Evolutionary conservation across 37 sponge, comb jelly and placozoan species (phyloP).

Genomic region (Oopsacas minuta): DNA sequence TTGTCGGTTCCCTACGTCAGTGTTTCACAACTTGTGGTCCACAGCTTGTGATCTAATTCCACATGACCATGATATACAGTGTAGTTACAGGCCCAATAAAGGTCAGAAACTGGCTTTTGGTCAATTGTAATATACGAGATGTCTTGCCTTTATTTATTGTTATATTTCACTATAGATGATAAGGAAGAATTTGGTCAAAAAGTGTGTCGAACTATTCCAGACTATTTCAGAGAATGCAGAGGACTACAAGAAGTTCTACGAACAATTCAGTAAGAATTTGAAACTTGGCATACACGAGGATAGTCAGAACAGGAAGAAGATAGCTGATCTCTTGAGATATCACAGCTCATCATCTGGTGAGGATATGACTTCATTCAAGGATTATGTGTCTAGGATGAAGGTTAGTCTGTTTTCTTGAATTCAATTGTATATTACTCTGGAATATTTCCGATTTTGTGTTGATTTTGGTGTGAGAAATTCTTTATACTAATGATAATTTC

Average conservation of each 20-base stretch:
- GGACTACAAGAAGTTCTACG: constrained; percentile 94
- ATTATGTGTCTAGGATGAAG: constrained; percentile 95
- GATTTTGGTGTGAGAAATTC: too few relatives aligned
- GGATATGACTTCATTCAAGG: constrained; percentile 86
- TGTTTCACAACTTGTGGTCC: too few relatives aligned
- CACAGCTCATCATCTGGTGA: constrained; percentile 81
- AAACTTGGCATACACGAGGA: constrained; percentile 99
- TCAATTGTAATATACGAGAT: not conserved
- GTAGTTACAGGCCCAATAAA: too few relatives aligned
- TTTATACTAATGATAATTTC: too few relatives aligned
- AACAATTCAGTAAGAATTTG: constrained; percentile 91
- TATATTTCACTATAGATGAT: constrained; percentile 47
- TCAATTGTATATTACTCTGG: not conserved
- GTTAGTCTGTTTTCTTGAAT: too few relatives aligned
- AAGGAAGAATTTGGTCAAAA: constrained; percentile 96
- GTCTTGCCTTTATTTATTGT: too few relatives aligned
- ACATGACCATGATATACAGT: too few relatives aligned
- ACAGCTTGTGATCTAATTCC: too few relatives aligned
- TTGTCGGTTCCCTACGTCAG: too few relatives aligned
- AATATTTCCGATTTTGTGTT: not conserved
- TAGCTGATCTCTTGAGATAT: constrained; percentile 92
- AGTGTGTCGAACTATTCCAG: constrained; percentile 87
- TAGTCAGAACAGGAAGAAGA: constrained; percentile 88
- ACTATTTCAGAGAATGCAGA: constrained; percentile 84
- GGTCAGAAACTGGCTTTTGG: too few relatives aligned